Conservation (phyloP, 2,113 vertebrate species). For the Vulpes ferrilata region DNA sequence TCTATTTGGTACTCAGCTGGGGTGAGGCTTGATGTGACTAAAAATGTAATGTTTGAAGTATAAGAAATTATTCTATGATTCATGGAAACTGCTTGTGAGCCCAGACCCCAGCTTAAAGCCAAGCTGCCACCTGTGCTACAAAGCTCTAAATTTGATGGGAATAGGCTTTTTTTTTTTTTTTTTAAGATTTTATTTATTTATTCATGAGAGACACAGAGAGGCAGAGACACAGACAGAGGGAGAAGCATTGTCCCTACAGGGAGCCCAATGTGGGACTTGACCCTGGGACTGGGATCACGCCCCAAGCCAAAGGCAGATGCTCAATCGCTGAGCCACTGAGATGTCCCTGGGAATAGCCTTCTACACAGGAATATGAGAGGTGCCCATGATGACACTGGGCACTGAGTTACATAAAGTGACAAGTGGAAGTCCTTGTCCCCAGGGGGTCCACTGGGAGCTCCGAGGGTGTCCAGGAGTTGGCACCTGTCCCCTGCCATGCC, state of each 20-base stretch:
- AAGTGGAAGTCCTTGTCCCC: background rate
- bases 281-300: no score
- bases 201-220: no score
- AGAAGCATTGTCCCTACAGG: no score
- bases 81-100: background rate
- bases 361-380: conserved; percentile 82
- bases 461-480: background rate
- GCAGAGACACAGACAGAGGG: no score
- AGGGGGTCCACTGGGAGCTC: background rate
- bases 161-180: conserved; percentile 70
- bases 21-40: conserved; percentile 73
- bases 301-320: no score
- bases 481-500: background rate
- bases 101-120: background rate
- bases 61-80: background rate
- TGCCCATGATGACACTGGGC: background rate
- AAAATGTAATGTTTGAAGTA: conserved; percentile 87
- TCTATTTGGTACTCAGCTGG: background rate
- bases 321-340: no score
- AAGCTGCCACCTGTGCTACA: background rate
- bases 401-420: background rate
- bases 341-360: conserved; percentile 80
- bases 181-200: no score
- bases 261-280: no score
- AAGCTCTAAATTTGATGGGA: conserved; percentile 55